Evolutionary conservation across 2,797 vertebrate species (phyloP), one percentile per base, ranked within the genome.

Genomic region (Sarcoramphus papa): DNA sequence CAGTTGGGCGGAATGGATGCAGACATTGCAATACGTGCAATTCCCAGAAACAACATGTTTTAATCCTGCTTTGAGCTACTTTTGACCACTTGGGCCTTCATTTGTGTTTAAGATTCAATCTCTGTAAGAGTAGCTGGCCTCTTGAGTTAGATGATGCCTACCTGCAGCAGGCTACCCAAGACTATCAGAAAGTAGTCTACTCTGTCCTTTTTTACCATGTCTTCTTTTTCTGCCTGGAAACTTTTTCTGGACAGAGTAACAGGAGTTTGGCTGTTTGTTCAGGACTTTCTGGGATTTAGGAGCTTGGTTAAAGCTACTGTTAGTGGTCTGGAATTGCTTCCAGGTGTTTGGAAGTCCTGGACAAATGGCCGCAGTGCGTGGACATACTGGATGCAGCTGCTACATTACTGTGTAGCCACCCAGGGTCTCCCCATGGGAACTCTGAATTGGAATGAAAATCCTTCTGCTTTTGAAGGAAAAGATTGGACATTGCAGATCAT

Each of bases 311-410:
- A 81, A 85, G 43, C 47, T 70, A 37, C 25, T 63, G 23, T 56
- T 75, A 14, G 25, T 79, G 60, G 28, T 68, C 27, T 73, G 41
- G 54, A 48, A 53, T 51, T 73, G 30, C 68, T 84, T 51, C 33
- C 35, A 51, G 40, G 6, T 73, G 33, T 64, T 80, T 21, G 19
- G 23, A 86, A 86, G 30, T 41, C 9, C 35, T 72, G 59, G 54
- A 47, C 14, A 64, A 60, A 60, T 40, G 50, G 62, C 59, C 1
- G 0, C 33, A 43, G 19, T 1, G 1, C 3, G 2, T 21, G 45
- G 74, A 43, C 23, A 6, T 48, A 25, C 22, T 57, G 56, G 17
- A n/a, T 65, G 35, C 20, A 48, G 33, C 25, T 63, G 20, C 35
- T 75, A 4, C 22, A 1, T 13, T 48, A 57, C 41, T 56, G 21